Evolutionary conservation across 1,140 invertebrate genomes (phyloP).

Genomic region (Neodiprion pinetum): DNA sequence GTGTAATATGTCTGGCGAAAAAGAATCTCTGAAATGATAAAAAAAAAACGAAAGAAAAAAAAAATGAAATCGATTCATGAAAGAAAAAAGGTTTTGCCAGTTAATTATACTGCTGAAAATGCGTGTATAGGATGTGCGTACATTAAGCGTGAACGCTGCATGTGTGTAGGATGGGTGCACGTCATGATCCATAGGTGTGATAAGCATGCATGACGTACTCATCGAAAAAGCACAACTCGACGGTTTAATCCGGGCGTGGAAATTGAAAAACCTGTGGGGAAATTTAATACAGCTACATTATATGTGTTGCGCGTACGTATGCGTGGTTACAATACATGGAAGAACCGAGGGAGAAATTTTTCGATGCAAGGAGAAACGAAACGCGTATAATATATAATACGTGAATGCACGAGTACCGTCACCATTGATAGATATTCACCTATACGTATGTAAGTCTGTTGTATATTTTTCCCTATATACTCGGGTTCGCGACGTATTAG

Average conservation of each 20-base stretch:
- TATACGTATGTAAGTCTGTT: background rate
- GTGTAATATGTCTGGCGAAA: no score
- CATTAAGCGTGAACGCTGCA: no score
- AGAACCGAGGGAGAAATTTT: background rate
- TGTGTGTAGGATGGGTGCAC: no score
- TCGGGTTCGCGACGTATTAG: slow-evolving; percentile 37
- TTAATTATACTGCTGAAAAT: no score
- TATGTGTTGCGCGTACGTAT: background rate
- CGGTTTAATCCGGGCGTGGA: slow-evolving; percentile 45
- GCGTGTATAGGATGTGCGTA: no score
- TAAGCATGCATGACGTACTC: no score
- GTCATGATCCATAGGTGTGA: no score
- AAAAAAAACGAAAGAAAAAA: no score
- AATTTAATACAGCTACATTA: slow-evolving; percentile 31
- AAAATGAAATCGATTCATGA: no score
- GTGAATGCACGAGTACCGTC: slow-evolving; percentile 30
- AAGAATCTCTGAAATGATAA: no score
- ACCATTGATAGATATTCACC: slow-evolving; percentile 1
- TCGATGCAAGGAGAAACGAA: slow-evolving; percentile 39
- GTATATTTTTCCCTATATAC: slow-evolving; percentile 8
- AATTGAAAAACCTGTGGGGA: slow-evolving; percentile 42
- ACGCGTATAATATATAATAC: slow-evolving; percentile 26
- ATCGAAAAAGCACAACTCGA: background rate
- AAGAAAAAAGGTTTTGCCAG: no score
- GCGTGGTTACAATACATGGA: background rate